Conservation (phyloP, 2,888 invertebrate species). For the Crocallis elinguaria region DNA sequence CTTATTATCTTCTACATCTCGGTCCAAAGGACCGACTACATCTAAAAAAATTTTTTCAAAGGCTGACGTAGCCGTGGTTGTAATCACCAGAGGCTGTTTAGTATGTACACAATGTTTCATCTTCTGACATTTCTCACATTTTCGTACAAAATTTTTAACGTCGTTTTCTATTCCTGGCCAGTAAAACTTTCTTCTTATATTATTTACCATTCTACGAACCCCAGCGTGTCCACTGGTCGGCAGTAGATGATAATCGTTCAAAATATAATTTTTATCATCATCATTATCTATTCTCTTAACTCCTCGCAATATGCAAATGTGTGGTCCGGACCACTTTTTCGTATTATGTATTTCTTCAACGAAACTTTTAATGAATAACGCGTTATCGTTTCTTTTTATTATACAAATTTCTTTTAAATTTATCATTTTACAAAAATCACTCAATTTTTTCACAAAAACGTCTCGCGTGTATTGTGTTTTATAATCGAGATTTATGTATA, state of each 20-base stretch:
- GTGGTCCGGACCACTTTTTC: conserved; percentile 33
- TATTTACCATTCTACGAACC: conserved; percentile 30
- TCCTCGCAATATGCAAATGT: conserved; percentile 32
- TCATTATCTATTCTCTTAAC: conserved; percentile 28
- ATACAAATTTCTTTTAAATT: conserved; percentile 20
- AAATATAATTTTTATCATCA: conserved; percentile 29
- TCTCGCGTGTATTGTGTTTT: conserved; percentile 30
- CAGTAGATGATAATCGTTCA: conserved; percentile 38
- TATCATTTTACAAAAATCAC: conserved; percentile 26
- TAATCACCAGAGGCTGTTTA: conserved; percentile 27
- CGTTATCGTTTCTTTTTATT: conserved; percentile 24
- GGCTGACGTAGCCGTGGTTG: conserved; percentile 28
- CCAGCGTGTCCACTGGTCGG: conserved; percentile 39
- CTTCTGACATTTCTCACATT: conserved; percentile 32
- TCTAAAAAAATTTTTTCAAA: conserved; percentile 31
- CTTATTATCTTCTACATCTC: conserved; percentile 22
- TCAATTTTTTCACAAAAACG: conserved; percentile 33
- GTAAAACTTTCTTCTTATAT: conserved; percentile 25
- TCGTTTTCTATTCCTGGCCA: conserved; percentile 27
- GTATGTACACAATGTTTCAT: conserved; percentile 1
- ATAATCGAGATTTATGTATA: conserved; percentile 35
- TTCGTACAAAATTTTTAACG: conserved; percentile 26
- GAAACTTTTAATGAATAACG: conserved; percentile 26
- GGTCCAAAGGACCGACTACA: conserved; percentile 30
- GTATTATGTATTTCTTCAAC: conserved; percentile 23